Conservation (phyloP, 2,113 vertebrate species). For the Corydoras sp. region DNA sequence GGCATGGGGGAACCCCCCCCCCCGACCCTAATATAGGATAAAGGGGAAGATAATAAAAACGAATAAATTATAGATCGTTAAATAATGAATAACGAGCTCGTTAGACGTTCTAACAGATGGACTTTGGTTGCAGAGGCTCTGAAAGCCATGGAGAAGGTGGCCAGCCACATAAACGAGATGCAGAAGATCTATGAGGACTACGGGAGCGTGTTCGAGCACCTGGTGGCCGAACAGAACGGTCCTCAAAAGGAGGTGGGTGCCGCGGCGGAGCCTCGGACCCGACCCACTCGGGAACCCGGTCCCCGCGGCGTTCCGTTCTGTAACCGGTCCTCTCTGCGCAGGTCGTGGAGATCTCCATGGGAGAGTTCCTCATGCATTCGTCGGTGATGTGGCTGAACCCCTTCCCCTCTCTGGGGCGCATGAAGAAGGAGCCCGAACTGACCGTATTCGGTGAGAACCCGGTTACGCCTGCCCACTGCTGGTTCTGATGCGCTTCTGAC, state of each 20-base stretch:
- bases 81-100: no score
- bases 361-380: conserved; percentile 91
- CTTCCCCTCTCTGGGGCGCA: conserved; percentile 81
- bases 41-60: no score
- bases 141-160: conserved; percentile 98
- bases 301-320: not conserved
- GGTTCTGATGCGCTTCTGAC: no score
- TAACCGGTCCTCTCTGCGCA: conserved; percentile 41
- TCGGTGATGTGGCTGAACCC: conserved; percentile 92
- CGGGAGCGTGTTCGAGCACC: conserved; percentile 89
- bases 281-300: not conserved
- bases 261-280: not conserved
- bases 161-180: conserved; percentile 98
- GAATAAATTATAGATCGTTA: no score
- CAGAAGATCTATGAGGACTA: conserved; percentile 98
- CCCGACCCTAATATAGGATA: no score
- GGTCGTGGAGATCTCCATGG: conserved; percentile 97
- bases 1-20: no score
- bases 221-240: conserved; percentile 87
- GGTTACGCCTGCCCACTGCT: no score
- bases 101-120: not conserved
- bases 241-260: conserved; percentile 80
- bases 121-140: conserved; percentile 79
- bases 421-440: conserved; percentile 89
- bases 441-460: conserved; percentile 84